Percentiles rank a stretch among this genome's conserved stretches.
These are phyloP conservation scores for Stenolophus ochropezus DNA, from an alignment of 2,888 invertebrate genomes.

Conservation along the genomic window DNA sequence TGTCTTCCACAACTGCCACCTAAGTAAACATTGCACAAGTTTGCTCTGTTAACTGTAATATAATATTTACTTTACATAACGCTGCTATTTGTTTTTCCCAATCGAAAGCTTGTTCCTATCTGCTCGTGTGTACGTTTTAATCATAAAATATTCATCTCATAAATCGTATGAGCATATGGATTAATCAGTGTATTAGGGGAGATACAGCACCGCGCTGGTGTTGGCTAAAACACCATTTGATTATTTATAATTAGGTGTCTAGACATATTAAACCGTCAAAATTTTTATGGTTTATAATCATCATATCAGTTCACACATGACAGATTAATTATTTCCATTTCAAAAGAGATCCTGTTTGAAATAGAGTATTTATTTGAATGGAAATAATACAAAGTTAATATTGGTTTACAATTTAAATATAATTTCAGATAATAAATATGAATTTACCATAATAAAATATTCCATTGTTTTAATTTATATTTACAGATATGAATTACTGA, in stretches of 20 bases:
- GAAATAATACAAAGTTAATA: background rate
- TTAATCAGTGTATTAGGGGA: conserved; percentile 22
- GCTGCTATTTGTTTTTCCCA: conserved; percentile 43
- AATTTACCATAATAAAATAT: background rate
- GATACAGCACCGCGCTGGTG: background rate
- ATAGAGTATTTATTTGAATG: background rate
- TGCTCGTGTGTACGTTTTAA: conserved; percentile 25
- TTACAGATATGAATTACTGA: no score
- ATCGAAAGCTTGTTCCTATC: conserved; percentile 28
- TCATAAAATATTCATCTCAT: conserved; percentile 37
- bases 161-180: conserved; percentile 19
- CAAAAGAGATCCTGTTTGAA: background rate
- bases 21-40: conserved; percentile 51
- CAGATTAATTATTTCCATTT: background rate
- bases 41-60: conserved; percentile 46
- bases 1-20: conserved; percentile 49
- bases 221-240: background rate
- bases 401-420: background rate
- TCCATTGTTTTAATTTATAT: background rate
- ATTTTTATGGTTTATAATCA: background rate
- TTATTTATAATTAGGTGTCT: conserved; percentile 15
- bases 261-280: background rate
- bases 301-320: background rate
- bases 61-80: conserved; percentile 48
- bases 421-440: background rate